Percentiles rank a stretch among this genome's conserved stretches.
Conservation (phyloP, 2,888 invertebrate species). For the Drosophila nigritarsus region DNA sequence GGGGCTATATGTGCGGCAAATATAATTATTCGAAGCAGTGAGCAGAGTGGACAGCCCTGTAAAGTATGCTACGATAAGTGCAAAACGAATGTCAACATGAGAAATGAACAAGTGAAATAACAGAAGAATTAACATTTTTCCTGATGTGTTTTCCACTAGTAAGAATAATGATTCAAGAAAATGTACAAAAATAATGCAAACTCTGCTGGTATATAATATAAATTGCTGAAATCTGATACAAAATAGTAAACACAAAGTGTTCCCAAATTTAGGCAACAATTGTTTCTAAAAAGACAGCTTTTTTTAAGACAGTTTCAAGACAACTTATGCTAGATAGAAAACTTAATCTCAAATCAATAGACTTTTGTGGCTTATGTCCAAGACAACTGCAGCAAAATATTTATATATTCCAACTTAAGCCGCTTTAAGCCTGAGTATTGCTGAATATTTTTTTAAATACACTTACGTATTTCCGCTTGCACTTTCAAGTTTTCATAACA, state of each 20-base stretch:
- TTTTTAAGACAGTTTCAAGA: not conserved
- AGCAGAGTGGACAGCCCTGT: conserved; percentile 1
- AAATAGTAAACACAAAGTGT: not conserved
- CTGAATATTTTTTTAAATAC: conserved; percentile 23
- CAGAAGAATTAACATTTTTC: not conserved
- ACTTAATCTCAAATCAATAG: not conserved
- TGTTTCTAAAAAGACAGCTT: not conserved
- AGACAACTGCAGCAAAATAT: conserved; percentile 1
- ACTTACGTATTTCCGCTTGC: conserved; percentile 5
- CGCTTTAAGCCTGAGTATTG: not conserved
- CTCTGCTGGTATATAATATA: not conserved
- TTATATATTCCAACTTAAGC: not conserved
- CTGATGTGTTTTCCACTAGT: not conserved
- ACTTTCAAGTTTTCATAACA: conserved; percentile 41
- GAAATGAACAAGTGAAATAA: not conserved
- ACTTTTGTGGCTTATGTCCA: not conserved
- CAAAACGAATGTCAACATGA: conserved; percentile 1
- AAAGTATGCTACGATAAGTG: conserved; percentile 25
- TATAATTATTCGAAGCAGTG: conserved; percentile 25
- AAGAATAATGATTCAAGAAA: not conserved
- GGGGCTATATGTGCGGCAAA: conserved; percentile 10
- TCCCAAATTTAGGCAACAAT: not conserved
- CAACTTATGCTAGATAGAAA: not conserved
- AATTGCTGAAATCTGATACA: not conserved
- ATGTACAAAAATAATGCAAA: not conserved